phyloP scores from a whole-genome alignment of 2,797 vertebrate species.

The Eurystomus glaucurus region DNA sequence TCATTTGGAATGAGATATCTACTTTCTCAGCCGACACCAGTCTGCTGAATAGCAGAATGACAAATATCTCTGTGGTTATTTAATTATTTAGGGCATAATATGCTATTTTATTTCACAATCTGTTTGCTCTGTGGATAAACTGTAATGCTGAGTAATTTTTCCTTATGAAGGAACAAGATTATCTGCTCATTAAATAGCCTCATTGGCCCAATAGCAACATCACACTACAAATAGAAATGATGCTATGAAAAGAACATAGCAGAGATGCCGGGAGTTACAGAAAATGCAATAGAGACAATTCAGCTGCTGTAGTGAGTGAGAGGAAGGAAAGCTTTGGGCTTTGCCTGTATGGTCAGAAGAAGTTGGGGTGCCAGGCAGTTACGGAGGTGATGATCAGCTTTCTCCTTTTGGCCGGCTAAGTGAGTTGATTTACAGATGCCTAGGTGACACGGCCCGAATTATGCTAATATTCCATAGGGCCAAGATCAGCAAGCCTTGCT shows the following conservation, averaged over 20 bases:
- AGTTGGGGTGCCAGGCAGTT: fast-evolving
- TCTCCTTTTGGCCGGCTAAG: neutral
- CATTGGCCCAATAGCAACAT: neutral
- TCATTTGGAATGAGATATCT: slow-evolving; percentile 36
- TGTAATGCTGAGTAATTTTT: slow-evolving; percentile 67
- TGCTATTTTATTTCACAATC: slow-evolving; percentile 60
- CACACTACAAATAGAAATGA: neutral
- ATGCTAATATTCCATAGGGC: neutral
- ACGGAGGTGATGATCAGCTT: neutral
- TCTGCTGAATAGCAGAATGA: slow-evolving; percentile 46
- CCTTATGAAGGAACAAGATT: slow-evolving; percentile 58
- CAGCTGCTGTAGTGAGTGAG: neutral
- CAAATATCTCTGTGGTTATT: slow-evolving; percentile 43
- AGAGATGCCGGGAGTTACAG: neutral
- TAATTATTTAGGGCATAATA: slow-evolving; percentile 65
- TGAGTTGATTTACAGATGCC: neutral
- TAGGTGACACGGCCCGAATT: neutral
- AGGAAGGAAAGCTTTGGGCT: neutral
- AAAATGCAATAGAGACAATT: neutral
- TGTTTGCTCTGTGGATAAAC: slow-evolving; percentile 66
- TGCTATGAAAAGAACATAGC: neutral
- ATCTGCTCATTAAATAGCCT: slow-evolving; percentile 53
- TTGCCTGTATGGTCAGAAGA: neutral
- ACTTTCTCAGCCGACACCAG: neutral
- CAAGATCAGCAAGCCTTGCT: neutral